A percentile compares a stretch with the other conserved stretches of the same genome.
These are phyloP conservation scores for Gymnothorax reevesii DNA, from an alignment of 2,797 vertebrate genomes.

Conservation along the genomic window DNA sequence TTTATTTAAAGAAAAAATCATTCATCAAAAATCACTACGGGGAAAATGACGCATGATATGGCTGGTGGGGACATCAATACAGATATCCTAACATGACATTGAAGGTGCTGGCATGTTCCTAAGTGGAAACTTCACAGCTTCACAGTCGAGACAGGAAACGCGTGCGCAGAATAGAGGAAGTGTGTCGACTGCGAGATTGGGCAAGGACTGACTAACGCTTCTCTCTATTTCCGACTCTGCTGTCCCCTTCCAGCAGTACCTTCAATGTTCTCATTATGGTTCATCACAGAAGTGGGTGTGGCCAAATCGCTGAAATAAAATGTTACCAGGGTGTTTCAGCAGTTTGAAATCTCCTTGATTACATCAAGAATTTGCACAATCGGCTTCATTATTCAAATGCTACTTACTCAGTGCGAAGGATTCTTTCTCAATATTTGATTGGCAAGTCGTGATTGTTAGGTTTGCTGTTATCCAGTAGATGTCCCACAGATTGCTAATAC, in stretches of 20 bases:
- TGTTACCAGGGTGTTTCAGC: not conserved
- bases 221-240: conserved; percentile 20
- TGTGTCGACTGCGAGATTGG: conserved; percentile 54
- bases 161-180: conserved; percentile 53
- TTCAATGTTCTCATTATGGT: not conserved
- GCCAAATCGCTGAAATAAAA: not conserved
- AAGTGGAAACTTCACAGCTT: conserved; percentile 40
- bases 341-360: not conserved
- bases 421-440: not conserved
- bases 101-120: no score
- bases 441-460: not conserved
- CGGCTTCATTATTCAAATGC: not conserved
- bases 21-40: not conserved
- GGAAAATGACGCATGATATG: not conserved
- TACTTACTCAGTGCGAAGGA: not conserved
- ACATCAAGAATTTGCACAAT: not conserved
- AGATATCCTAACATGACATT: not conserved
- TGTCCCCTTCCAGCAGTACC: conserved; percentile 23
- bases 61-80: not conserved
- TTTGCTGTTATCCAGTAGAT: not conserved
- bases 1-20: no score
- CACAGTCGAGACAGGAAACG: conserved; percentile 51
- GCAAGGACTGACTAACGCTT: conserved; percentile 42
- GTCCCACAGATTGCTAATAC: not conserved
- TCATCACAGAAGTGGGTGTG: not conserved